Percentiles rank a stretch among this genome's conserved stretches.
phyloP scores from a whole-genome alignment of 2,113 vertebrate species.

The Rhinichthys klamathensis region DNA sequence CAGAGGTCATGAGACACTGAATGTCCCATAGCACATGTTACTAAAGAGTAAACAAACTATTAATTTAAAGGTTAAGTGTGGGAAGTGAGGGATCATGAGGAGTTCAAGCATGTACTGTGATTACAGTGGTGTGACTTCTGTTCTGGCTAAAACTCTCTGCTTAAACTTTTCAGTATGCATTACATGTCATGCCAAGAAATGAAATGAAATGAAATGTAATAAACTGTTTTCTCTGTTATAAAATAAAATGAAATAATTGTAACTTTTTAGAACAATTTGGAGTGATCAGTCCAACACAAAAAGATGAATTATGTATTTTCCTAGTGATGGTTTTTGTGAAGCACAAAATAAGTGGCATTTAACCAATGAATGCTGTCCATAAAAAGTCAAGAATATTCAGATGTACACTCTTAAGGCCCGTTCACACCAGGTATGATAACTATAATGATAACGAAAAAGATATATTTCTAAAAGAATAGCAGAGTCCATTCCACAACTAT shows the following conservation, averaged over 20 bases:
- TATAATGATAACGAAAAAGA: no score
- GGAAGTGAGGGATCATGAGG: not conserved
- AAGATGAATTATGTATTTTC: not conserved
- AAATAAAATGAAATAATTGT: not conserved
- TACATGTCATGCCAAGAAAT: not conserved
- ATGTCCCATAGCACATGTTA: not conserved
- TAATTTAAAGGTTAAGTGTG: not conserved
- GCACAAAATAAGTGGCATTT: not conserved
- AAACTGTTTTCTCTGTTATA: not conserved
- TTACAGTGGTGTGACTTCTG: not conserved
- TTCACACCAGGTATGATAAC: no score
- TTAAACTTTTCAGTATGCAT: not conserved
- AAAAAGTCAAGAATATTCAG: not conserved
- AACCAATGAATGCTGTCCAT: not conserved
- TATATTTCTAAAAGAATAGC: no score
- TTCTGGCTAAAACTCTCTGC: not conserved
- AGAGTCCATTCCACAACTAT: no score
- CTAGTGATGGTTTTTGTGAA: not conserved
- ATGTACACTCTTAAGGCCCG: no score
- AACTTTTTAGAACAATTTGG: not conserved
- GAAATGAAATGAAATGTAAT: not conserved
- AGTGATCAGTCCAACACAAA: not conserved
- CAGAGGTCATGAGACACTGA: not conserved
- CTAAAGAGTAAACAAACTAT: slow-evolving; percentile 13
- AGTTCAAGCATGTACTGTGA: slow-evolving; percentile 14